A percentile compares a stretch with the other conserved stretches of the same genome.
Conservation (phyloP, 2,113 vertebrate genomes). For the Cervus canadensis region DNA sequence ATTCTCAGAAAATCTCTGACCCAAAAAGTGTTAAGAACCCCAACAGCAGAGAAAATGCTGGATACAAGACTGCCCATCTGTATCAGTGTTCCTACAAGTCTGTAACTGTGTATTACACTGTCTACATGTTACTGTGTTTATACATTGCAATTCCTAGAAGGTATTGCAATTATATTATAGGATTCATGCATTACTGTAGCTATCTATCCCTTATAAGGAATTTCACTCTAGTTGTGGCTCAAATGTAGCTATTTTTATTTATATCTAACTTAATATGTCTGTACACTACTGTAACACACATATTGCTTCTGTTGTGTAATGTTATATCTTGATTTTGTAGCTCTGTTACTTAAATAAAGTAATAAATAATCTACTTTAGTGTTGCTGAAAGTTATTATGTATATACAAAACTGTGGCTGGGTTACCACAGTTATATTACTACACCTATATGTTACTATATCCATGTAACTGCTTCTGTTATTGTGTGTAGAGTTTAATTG, state of each 20-base stretch:
- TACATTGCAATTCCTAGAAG: background rate
- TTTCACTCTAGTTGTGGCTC: background rate
- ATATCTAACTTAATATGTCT: background rate
- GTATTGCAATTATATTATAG: background rate
- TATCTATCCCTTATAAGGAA: background rate
- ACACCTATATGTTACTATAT: background rate
- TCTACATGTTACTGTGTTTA: background rate
- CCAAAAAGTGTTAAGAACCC: background rate
- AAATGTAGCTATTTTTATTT: background rate
- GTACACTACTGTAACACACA: background rate
- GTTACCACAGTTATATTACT: background rate
- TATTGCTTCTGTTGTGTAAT: background rate
- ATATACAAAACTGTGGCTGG: background rate
- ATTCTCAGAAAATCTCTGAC: background rate
- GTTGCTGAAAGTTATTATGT: background rate
- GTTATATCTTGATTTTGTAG: background rate
- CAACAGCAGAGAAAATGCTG: background rate
- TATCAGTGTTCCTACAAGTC: background rate
- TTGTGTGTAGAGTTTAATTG: background rate
- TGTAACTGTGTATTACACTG: background rate
- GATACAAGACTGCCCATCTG: background rate
- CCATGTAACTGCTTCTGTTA: background rate
- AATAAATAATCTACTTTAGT: background rate
- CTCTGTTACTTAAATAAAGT: background rate
- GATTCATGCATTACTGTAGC: background rate